A percentile compares a stretch with the other conserved stretches of the same genome.
These are phyloP conservation scores for Azorinus chamasolen DNA, from an alignment of 2,888 invertebrate species.

Conservation along the genomic window DNA sequence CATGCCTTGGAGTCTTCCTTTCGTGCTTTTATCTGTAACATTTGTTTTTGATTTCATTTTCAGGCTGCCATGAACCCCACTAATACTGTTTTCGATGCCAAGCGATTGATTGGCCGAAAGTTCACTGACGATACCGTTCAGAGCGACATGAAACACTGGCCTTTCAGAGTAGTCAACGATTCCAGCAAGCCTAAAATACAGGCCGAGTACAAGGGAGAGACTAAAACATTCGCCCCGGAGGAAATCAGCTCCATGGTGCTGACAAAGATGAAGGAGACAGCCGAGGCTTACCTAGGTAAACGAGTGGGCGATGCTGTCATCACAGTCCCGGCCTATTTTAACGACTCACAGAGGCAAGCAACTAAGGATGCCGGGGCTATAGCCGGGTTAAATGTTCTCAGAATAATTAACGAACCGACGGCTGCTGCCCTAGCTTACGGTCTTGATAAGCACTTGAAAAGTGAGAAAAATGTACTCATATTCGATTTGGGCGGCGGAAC, in stretches of 20 bases:
- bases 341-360: constrained; percentile 89
- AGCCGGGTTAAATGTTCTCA: constrained; percentile 87
- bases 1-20: too few relatives aligned
- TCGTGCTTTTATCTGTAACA: too few relatives aligned
- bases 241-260: constrained; percentile 97
- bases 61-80: constrained; percentile 89
- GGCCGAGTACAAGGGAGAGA: constrained; percentile 91
- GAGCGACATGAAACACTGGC: constrained; percentile 83
- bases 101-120: constrained; percentile 82
- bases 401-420: constrained; percentile 90
- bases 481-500: constrained; percentile 88
- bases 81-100: constrained; percentile 89
- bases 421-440: constrained; percentile 52
- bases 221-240: constrained; percentile 94
- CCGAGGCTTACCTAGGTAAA: constrained; percentile 89
- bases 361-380: constrained; percentile 87
- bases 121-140: constrained; percentile 80
- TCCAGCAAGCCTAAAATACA: constrained; percentile 81
- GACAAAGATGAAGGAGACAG: constrained; percentile 93
- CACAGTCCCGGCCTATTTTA: constrained; percentile 87
- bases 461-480: constrained; percentile 88
- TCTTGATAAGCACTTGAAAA: constrained; percentile 87
- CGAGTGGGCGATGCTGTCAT: constrained; percentile 84
- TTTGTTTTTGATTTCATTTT: too few relatives aligned
- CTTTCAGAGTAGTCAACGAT: constrained; percentile 78